A percentile compares a stretch with the other conserved stretches of the same genome.
phyloP scores from a whole-genome alignment of 92 coral and sea anemone genomes.

The Epizoanthus ramosus region DNA sequence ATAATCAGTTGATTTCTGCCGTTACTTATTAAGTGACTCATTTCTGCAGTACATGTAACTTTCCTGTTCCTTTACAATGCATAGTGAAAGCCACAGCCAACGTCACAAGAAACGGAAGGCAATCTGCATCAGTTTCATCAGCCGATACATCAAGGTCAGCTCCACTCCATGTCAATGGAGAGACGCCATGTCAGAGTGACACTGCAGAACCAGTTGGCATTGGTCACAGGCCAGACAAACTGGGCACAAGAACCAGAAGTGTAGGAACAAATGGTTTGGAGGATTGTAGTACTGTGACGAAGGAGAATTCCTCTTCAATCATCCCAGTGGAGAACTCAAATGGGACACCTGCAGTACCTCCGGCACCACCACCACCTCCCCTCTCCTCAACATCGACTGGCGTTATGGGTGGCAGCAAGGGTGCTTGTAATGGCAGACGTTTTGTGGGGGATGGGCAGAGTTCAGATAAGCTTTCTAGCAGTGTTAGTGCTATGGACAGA shows the following conservation, averaged over 20 bases:
- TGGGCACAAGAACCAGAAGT: background rate
- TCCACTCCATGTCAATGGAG: background rate
- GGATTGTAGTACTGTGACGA: background rate
- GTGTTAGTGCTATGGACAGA: background rate
- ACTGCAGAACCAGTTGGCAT: background rate
- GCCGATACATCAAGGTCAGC: background rate
- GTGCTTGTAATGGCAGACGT: constrained; percentile 41
- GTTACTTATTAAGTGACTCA: background rate
- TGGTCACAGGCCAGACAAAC: background rate
- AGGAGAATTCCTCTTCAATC: background rate
- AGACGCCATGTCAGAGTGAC: background rate
- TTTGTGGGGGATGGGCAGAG: constrained; percentile 48
- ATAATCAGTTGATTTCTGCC: no score
- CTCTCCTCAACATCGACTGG: constrained; percentile 47
- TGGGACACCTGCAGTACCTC: background rate
- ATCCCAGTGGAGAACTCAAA: background rate
- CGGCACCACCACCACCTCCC: constrained; percentile 48
- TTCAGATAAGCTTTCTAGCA: background rate
- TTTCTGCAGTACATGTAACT: background rate
- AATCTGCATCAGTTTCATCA: background rate
- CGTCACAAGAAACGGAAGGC: background rate
- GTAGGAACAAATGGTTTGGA: background rate
- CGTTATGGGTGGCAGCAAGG: constrained; percentile 74
- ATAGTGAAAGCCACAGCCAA: constrained; percentile 19
- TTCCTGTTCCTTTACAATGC: background rate